A percentile compares a stretch with the other conserved stretches of the same genome.
Evolutionary conservation across 2,797 vertebrate genomes (phyloP).

Genomic region (Sardinella longiceps): DNA sequence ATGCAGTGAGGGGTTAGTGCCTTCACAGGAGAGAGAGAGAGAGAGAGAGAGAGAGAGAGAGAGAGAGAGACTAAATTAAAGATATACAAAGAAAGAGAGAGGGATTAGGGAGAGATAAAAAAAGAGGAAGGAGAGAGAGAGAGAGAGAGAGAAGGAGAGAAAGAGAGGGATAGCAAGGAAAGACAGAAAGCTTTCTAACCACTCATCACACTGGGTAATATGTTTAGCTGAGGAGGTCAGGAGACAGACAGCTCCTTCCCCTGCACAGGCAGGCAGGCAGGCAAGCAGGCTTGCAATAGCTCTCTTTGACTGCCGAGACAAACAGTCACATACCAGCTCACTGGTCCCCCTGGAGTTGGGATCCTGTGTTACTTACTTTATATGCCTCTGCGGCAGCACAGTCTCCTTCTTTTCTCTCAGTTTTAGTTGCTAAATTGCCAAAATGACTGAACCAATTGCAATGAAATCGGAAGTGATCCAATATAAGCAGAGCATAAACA

Average conservation of each 20-base stretch:
- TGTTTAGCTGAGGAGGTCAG: conserved; percentile 58
- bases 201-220: conserved; percentile 56
- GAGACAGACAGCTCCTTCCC: not conserved
- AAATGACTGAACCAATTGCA: not conserved
- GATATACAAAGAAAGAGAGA: conserved; percentile 67
- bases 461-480: not conserved
- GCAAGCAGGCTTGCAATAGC: not conserved
- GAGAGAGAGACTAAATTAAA: conserved; percentile 57
- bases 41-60: conserved; percentile 49
- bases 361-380: conserved; percentile 4
- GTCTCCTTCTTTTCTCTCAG: not conserved
- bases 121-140: not conserved
- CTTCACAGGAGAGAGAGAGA: conserved; percentile 71
- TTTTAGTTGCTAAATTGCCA: not conserved
- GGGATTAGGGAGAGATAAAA: not conserved
- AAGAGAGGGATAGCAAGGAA: not conserved
- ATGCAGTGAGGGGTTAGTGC: conserved; percentile 83
- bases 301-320: not conserved
- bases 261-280: not conserved
- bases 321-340: not conserved
- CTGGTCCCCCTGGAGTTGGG: not conserved
- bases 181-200: conserved; percentile 51
- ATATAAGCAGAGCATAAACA: not conserved
- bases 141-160: conserved; percentile 50
- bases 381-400: not conserved